Evolutionary conservation across 2,888 invertebrate genomes (phyloP), one percentile per base, ranked within the genome.

Genomic region (Ceraclea dissimilis): DNA sequence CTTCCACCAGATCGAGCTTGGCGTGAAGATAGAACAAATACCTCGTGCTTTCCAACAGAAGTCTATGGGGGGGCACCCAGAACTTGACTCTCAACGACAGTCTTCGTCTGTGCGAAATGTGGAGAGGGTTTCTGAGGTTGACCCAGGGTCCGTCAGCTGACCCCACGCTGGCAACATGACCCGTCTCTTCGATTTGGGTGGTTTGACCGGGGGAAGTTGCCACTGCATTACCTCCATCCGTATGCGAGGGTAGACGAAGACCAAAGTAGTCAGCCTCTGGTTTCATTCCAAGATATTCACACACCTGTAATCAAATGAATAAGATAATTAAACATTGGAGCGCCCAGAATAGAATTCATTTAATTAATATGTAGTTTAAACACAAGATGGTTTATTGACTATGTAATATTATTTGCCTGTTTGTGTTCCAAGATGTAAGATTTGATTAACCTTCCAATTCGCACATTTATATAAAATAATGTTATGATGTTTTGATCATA

Each of bases 221-320:
- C 8, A 8, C 51, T 22, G 51, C 62, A 66, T 69, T 31, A 74
- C 57, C 34, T 18, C 50, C 31, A 49, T 50, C 67, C 60, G 67
- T 69, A 19, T 75, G 57, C 6, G 49, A 51, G 17, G 61, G 53
- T 67, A 82, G 84, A 67, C 90, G 88, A 60, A 93, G 80, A 0
- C 93, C 93, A 72, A 93, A 92, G 73, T 93, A 93, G 71, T 93
- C 93, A 62, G 86, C 84, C 73, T 90, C 90, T 63, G 88, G 88
- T 65, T 88, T 84, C 66, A 93, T 90, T 62, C 86, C 88, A 63
- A 93, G 74, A 63, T 85, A 85, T 67, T 87, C 84, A 73, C 92
- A 92, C 34, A 90, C 89, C 93, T 93, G 76, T 1, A 33, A 31
- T n/a, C 17, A 26, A 26, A 13, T 13, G 51, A 52, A 22, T 22